These are phyloP conservation scores for Parasteatoda tepidariorum DNA, from an alignment of 1,140 invertebrate genomes.

Conservation along the genomic window DNA sequence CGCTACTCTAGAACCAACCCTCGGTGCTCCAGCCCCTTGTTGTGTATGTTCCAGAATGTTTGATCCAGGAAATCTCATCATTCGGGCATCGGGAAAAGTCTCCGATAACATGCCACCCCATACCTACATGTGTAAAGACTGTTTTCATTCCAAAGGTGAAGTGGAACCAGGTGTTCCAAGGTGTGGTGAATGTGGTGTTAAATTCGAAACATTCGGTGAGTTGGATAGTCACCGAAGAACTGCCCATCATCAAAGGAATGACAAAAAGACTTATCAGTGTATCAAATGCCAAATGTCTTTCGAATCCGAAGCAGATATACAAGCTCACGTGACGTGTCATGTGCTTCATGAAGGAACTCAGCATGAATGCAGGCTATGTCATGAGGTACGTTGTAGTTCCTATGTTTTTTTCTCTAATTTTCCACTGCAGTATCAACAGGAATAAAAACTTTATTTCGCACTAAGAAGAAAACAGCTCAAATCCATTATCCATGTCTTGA, in stretches of 20 bases:
- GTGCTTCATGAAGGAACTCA: slow-evolving; percentile 72
- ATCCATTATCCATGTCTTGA: too few relatives aligned
- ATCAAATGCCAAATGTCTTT: slow-evolving; percentile 79
- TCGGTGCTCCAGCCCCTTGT: slow-evolving; percentile 72
- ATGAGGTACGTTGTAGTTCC: slow-evolving; percentile 66
- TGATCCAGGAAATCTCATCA: slow-evolving; percentile 66
- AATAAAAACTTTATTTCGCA: too few relatives aligned
- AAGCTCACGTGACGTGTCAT: slow-evolving; percentile 75
- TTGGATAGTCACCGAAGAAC: slow-evolving; percentile 71
- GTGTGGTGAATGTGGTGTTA: slow-evolving; percentile 74
- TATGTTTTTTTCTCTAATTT: too few relatives aligned
- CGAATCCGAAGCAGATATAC: slow-evolving; percentile 76
- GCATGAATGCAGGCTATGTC: slow-evolving; percentile 81
- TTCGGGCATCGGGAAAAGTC: slow-evolving; percentile 54
- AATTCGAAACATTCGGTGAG: slow-evolving; percentile 72
- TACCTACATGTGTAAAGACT: slow-evolving; percentile 75
- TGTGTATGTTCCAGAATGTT: slow-evolving; percentile 73
- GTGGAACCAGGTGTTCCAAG: slow-evolving; percentile 53
- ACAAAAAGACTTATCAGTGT: slow-evolving; percentile 74
- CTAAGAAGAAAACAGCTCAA: too few relatives aligned
- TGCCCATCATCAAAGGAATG: slow-evolving; percentile 70
- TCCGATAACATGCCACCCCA: slow-evolving; percentile 51
- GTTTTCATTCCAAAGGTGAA: slow-evolving; percentile 71
- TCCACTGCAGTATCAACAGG: too few relatives aligned
- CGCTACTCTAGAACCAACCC: slow-evolving; percentile 1